Percentiles rank a stretch among this genome's conserved stretches.
Evolutionary conservation across 2,113 vertebrate genomes (phyloP).

Genomic region (Albula goreensis): DNA sequence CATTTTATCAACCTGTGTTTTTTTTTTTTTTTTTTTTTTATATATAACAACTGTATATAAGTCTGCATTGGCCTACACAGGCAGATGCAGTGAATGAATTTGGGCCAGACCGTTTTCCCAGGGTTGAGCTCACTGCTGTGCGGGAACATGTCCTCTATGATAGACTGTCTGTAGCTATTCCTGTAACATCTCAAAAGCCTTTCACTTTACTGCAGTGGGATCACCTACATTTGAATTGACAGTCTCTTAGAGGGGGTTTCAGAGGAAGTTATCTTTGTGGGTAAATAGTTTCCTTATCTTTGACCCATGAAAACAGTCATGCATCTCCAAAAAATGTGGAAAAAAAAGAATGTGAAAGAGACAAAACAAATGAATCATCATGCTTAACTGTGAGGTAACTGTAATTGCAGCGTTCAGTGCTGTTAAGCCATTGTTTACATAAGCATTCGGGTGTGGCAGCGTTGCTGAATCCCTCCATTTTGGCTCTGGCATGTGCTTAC

Average conservation of each 20-base stretch:
- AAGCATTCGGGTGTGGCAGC: too few species aligned
- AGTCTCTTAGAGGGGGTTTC: not conserved
- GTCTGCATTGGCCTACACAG: not conserved
- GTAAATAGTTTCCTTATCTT: not conserved
- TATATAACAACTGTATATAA: not conserved
- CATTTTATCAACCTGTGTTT: too few species aligned
- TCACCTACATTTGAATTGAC: not conserved
- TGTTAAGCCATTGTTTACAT: constrained; percentile 44
- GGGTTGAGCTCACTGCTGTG: not conserved
- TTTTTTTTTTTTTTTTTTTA: too few species aligned
- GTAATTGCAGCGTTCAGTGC: not conserved
- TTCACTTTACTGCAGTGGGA: not conserved
- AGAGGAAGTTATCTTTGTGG: not conserved
- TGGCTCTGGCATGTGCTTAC: constrained; percentile 2
- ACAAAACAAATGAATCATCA: not conserved
- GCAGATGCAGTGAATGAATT: not conserved
- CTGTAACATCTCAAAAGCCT: not conserved
- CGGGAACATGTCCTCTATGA: not conserved
- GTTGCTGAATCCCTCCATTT: not conserved
- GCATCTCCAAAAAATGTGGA: not conserved
- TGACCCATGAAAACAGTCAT: not conserved
- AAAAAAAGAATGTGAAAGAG: not conserved
- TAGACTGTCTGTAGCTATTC: not conserved
- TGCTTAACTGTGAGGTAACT: not conserved
- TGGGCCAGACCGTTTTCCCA: too few species aligned